Percentiles rank a stretch among this genome's conserved stretches.
These are phyloP conservation scores for Pelosia muscerda DNA, from an alignment of 2,888 invertebrate genomes.

Conservation along the genomic window DNA sequence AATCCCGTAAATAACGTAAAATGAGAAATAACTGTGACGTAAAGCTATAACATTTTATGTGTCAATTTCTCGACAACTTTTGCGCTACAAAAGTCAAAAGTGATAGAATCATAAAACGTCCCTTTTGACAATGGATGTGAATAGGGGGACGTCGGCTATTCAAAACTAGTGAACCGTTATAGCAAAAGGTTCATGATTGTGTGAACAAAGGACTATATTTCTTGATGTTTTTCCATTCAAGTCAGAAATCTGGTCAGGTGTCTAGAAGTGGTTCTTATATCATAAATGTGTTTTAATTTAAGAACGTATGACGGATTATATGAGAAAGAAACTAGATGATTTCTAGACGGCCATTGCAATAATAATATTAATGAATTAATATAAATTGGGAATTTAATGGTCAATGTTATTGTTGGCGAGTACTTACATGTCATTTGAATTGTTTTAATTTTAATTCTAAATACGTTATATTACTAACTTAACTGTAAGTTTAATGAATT, in stretches of 20 bases:
- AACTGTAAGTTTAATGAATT: no score
- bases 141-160: not conserved
- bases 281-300: not conserved
- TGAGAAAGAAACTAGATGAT: not conserved
- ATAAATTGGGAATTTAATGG: no score
- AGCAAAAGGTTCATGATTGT: not conserved
- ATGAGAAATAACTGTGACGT: not conserved
- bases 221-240: not conserved
- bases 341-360: no score
- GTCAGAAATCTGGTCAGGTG: not conserved
- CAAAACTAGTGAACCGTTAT: not conserved
- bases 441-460: no score
- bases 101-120: not conserved
- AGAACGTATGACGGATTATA: not conserved
- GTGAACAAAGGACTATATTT: not conserved
- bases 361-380: no score
- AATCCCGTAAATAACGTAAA: not conserved
- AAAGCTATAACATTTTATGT: conserved; percentile 1
- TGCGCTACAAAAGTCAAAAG: not conserved
- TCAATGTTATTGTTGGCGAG: no score
- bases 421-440: no score
- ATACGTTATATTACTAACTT: no score
- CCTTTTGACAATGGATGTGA: not conserved
- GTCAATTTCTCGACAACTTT: not conserved
- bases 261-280: not conserved